Conservation (phyloP, 2,113 vertebrate species). For the Catagonus wagneri region DNA sequence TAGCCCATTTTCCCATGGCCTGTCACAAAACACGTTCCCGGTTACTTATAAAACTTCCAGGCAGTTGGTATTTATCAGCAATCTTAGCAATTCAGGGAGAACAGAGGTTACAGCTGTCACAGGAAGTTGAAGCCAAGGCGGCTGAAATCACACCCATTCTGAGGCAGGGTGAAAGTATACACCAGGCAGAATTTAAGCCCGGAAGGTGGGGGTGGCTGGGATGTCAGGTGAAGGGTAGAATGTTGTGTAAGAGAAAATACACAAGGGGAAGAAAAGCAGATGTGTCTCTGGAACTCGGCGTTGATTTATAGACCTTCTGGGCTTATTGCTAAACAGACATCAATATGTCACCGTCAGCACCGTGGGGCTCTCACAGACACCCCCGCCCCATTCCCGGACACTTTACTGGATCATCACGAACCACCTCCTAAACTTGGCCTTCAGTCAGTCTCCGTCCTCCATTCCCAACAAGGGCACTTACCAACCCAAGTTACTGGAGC, state of each 20-base stretch:
- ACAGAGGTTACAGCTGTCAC: conserved; percentile 73
- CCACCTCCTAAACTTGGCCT: not conserved
- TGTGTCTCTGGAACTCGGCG: not conserved
- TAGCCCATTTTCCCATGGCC: not conserved
- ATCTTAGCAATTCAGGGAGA: conserved; percentile 70
- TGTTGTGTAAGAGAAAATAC: not conserved
- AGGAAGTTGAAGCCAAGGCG: conserved; percentile 60
- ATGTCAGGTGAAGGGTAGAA: not conserved
- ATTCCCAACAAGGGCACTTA: not conserved
- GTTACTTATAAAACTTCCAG: conserved; percentile 10
- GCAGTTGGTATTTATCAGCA: conserved; percentile 38
- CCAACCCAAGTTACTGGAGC: not conserved
- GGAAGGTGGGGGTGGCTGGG: not conserved
- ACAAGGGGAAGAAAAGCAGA: not conserved
- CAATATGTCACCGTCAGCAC: not conserved
- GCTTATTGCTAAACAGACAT: not conserved
- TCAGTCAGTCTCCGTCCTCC: not conserved
- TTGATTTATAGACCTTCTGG: not conserved
- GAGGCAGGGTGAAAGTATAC: not conserved
- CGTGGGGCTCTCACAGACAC: not conserved
- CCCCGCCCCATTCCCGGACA: not conserved
- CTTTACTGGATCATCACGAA: not conserved
- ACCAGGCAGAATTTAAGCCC: not conserved
- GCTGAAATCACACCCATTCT: conserved; percentile 55
- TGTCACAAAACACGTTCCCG: not conserved